phyloP scores from a whole-genome alignment of 2,888 invertebrate genomes.

The Elmis aenea region DNA sequence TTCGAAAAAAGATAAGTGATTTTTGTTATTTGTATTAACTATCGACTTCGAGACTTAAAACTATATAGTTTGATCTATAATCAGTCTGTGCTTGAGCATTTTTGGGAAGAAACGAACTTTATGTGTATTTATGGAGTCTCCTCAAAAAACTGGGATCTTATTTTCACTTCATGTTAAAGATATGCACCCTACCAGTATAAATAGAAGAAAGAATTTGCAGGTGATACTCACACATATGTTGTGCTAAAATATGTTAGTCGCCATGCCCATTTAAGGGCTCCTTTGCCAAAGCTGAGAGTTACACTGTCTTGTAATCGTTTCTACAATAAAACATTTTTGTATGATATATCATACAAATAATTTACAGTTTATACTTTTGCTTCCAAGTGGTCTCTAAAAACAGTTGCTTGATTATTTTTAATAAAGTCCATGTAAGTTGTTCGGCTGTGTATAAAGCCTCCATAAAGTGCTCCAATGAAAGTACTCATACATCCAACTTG shows the following conservation, averaged over 20 bases:
- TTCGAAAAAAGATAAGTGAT: no score
- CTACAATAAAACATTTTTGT: constrained; percentile 44
- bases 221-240: constrained; percentile 67
- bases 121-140: no score
- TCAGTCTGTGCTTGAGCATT: no score
- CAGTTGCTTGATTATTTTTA: constrained; percentile 68
- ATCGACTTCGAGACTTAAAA: no score
- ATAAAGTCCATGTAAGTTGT: constrained; percentile 62
- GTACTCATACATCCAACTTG: constrained; percentile 57
- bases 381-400: constrained; percentile 58
- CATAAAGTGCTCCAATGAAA: constrained; percentile 60
- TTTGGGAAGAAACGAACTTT: no score
- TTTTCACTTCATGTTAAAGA: no score
- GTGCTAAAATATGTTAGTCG: constrained; percentile 62
- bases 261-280: constrained; percentile 68
- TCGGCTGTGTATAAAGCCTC: constrained; percentile 59
- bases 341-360: constrained; percentile 21
- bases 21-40: no score
- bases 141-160: no score
- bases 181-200: no score
- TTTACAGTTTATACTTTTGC: constrained; percentile 61
- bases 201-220: no score
- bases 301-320: constrained; percentile 67
- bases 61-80: no score
- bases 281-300: constrained; percentile 63